Percentiles rank a stretch among this genome's conserved stretches.
Evolutionary conservation across 2,113 vertebrate species (phyloP).

Genomic region (Gymnobelideus leadbeateri): DNA sequence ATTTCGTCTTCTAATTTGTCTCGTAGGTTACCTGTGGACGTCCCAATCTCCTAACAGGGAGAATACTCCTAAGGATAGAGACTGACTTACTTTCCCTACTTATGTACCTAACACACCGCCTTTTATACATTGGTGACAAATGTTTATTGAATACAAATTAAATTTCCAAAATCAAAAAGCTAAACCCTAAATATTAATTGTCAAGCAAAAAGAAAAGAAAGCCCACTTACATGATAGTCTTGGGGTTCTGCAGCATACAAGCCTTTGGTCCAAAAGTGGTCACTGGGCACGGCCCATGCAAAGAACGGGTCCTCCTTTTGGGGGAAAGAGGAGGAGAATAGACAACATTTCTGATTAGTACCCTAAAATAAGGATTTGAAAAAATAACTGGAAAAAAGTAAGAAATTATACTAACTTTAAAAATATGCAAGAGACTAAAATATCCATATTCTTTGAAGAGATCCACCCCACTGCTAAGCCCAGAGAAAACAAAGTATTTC

Average conservation of each 20-base stretch:
- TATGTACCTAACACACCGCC: not conserved
- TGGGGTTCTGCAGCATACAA: constrained; percentile 96
- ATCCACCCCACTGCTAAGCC: not conserved
- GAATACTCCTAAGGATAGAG: not conserved
- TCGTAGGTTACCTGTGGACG: not conserved
- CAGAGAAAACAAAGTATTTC: not conserved
- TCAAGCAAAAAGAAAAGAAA: not conserved
- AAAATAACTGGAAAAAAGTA: not conserved
- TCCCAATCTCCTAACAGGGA: not conserved
- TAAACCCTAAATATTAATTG: not conserved
- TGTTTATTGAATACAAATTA: not conserved
- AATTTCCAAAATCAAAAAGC: not conserved
- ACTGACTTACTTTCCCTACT: not conserved
- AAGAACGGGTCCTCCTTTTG: constrained; percentile 92
- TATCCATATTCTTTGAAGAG: not conserved
- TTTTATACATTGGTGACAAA: not conserved
- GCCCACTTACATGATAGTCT: constrained; percentile 94
- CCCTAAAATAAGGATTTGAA: not conserved
- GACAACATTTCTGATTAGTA: not conserved
- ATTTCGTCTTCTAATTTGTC: not conserved
- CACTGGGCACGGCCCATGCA: constrained; percentile 97
- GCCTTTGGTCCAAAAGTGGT: constrained; percentile 99
- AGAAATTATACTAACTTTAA: not conserved
- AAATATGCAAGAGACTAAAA: not conserved
- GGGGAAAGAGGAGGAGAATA: not conserved